A percentile compares a stretch with the other conserved stretches of the same genome.
Conservation (phyloP, 2,888 invertebrate species). For the Neoaliturus tenellus region DNA sequence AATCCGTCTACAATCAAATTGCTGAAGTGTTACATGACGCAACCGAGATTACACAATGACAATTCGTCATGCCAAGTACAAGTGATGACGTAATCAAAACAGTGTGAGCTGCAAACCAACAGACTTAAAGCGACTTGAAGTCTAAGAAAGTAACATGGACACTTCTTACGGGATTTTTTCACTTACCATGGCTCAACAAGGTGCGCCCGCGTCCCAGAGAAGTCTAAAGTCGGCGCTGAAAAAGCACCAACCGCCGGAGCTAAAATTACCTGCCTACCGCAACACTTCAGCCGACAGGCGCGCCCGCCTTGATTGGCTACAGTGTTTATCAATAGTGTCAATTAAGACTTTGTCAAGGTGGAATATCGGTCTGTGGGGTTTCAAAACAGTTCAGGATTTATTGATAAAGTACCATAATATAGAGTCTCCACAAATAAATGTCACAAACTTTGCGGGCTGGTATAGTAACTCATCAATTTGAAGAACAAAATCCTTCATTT, state of each 20-base stretch:
- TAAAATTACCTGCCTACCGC: slow-evolving; percentile 10
- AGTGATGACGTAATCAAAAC: background rate
- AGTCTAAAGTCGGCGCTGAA: no score
- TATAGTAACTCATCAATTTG: no score
- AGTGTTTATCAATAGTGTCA: slow-evolving; percentile 4
- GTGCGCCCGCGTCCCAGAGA: no score
- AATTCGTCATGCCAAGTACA: background rate
- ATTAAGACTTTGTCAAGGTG: background rate
- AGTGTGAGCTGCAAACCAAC: background rate
- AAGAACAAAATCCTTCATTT: no score
- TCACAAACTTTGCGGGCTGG: no score
- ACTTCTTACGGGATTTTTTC: no score
- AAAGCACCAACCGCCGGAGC: background rate
- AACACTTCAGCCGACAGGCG: background rate
- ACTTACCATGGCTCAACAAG: slow-evolving; percentile 1
- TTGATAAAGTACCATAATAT: no score
- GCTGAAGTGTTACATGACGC: background rate
- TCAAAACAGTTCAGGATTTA: background rate
- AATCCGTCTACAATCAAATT: no score
- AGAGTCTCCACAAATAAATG: no score
- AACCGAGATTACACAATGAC: background rate
- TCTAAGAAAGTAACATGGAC: no score
- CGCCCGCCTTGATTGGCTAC: background rate
- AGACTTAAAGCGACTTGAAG: no score
- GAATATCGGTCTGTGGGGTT: background rate